Evolutionary conservation across 2,113 vertebrate genomes (phyloP).

Genomic region (Myrmecophaga tridactyla): DNA sequence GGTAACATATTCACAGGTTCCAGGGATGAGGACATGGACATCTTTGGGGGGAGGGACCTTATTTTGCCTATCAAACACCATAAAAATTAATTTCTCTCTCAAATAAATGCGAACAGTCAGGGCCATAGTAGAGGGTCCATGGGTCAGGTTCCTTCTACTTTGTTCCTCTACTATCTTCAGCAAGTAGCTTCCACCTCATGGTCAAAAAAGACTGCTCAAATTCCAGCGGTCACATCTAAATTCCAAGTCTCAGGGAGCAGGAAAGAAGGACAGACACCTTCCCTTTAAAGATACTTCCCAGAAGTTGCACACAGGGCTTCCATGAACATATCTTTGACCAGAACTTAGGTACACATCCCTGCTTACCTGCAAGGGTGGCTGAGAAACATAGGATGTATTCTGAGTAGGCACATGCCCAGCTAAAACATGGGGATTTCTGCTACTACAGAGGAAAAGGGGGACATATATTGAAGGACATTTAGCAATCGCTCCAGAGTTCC

Average conservation of each 20-base stretch:
- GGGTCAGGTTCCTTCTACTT: neutral
- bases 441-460: neutral
- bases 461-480: neutral
- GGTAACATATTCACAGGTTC: neutral
- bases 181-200: neutral
- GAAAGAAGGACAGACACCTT: neutral
- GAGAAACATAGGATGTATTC: neutral
- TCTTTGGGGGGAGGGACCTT: neutral
- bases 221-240: neutral
- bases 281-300: neutral
- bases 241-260: neutral
- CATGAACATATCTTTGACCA: neutral
- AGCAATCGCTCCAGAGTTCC: neutral
- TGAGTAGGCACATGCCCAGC: neutral
- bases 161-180: neutral
- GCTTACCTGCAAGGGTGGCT: neutral
- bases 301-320: neutral
- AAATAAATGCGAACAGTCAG: neutral
- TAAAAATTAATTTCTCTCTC: neutral
- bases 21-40: neutral
- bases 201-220: neutral
- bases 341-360: neutral
- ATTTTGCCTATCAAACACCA: neutral
- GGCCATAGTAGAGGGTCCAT: neutral
- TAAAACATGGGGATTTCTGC: neutral